These are phyloP conservation scores for Thamnophis elegans DNA, from an alignment of 2,797 vertebrate genomes.

Conservation along the genomic window DNA sequence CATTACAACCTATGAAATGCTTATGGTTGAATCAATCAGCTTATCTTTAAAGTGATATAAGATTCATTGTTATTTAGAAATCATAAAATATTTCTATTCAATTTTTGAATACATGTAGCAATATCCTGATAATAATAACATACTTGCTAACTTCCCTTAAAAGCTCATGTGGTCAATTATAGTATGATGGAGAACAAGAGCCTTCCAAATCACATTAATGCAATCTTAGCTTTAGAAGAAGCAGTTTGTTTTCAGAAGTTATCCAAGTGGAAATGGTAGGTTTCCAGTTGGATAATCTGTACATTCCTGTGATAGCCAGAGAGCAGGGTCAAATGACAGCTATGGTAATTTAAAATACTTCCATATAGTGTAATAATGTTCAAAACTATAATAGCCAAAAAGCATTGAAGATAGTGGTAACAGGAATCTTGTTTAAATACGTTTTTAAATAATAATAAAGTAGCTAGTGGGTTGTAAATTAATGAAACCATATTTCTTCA, in stretches of 20 bases:
- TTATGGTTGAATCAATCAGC: neutral
- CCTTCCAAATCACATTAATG: neutral
- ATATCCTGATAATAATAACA: neutral
- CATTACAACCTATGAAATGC: neutral
- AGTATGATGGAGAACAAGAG: neutral
- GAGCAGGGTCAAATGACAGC: neutral
- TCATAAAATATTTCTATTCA: neutral
- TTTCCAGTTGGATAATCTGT: neutral
- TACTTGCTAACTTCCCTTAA: neutral
- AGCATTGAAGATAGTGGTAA: neutral
- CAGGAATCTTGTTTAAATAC: neutral
- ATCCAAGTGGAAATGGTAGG: neutral
- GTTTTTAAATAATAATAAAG: neutral
- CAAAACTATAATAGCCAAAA: constrained; percentile 21
- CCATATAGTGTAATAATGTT: neutral
- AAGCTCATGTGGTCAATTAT: neutral
- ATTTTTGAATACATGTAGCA: neutral
- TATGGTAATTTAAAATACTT: constrained; percentile 7
- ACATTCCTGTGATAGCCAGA: neutral
- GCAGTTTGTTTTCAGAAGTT: neutral
- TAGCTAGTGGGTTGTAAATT: constrained; percentile 36
- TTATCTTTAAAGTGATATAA: neutral
- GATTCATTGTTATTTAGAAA: neutral
- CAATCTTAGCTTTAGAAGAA: neutral
- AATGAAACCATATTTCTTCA: constrained; percentile 51